Percentiles rank a stretch among this genome's conserved stretches.
phyloP scores from a whole-genome alignment of 2,113 vertebrate genomes.

The Myrmophylax atrothorax region DNA sequence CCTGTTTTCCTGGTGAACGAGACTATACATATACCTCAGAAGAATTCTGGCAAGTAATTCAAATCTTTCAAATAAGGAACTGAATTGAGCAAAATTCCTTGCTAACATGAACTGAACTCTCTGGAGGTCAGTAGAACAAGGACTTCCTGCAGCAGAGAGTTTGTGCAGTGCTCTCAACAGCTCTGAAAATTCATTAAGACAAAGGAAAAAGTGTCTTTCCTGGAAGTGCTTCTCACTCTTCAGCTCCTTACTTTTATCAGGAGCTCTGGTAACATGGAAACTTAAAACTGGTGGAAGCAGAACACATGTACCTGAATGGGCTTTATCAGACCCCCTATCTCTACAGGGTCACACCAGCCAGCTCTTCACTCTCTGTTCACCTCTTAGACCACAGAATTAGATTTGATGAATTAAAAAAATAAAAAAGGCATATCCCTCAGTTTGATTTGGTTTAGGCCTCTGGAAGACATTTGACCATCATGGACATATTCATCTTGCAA shows the following conservation, averaged over 20 bases:
- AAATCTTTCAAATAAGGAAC: neutral
- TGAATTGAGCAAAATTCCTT: neutral
- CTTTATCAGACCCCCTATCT: neutral
- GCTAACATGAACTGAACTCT: neutral
- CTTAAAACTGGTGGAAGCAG: neutral
- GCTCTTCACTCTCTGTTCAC: neutral
- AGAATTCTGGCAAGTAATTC: neutral
- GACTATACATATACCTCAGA: neutral
- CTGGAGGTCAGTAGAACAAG: neutral
- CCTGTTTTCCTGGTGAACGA: neutral
- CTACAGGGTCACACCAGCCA: neutral
- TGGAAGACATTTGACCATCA: neutral
- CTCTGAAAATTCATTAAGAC: neutral
- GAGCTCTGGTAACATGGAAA: neutral
- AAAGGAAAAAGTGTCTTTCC: neutral
- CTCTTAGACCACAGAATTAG: neutral
- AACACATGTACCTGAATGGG: neutral
- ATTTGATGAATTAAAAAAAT: neutral
- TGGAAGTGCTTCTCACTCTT: neutral
- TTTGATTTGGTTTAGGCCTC: neutral
- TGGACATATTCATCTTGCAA: neutral
- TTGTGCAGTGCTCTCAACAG: neutral
- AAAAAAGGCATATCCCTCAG: rapidly evolving
- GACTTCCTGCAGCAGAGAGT: neutral
- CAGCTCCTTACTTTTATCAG: neutral